Conservation (phyloP, 2,888 invertebrate species). For the Drosophila villosipedis region DNA sequence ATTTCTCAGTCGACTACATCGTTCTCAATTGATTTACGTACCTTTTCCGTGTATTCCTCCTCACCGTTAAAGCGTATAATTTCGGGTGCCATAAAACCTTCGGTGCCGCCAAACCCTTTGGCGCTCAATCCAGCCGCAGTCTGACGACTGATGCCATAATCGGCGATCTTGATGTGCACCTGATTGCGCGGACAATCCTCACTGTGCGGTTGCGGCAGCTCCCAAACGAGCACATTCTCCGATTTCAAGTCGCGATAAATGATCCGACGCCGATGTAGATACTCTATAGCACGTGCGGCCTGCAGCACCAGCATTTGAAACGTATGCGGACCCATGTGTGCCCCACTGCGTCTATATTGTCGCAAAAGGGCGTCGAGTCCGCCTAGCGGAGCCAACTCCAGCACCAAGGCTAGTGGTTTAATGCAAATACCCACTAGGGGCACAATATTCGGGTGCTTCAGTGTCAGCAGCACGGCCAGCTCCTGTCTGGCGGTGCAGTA, state of each 20-base stretch:
- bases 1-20: neutral
- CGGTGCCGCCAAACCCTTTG: constrained; percentile 99
- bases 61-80: constrained; percentile 99
- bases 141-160: constrained; percentile 97
- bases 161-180: constrained; percentile 97
- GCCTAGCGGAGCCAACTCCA: constrained; percentile 95
- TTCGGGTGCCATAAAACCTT: constrained; percentile 99
- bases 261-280: constrained; percentile 96
- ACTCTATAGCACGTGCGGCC: constrained; percentile 97
- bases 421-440: constrained; percentile 95
- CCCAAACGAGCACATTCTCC: constrained; percentile 99
- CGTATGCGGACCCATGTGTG: constrained; percentile 91
- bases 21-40: constrained; percentile 70
- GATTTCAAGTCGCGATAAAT: constrained; percentile 94
- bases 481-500: constrained; percentile 98
- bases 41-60: constrained; percentile 99
- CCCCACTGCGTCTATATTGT: constrained; percentile 94
- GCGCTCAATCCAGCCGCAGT: constrained; percentile 91
- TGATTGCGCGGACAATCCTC: constrained; percentile 88
- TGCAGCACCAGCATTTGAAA: constrained; percentile 95
- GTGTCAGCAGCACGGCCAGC: constrained; percentile 92
- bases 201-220: constrained; percentile 91
- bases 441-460: constrained; percentile 96
- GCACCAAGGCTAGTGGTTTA: constrained; percentile 94
- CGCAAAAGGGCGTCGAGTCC: constrained; percentile 93